A percentile compares a stretch with the other conserved stretches of the same genome.
These are phyloP conservation scores for Turdus rufiventris DNA, from an alignment of 2,113 vertebrate genomes.

Conservation along the genomic window DNA sequence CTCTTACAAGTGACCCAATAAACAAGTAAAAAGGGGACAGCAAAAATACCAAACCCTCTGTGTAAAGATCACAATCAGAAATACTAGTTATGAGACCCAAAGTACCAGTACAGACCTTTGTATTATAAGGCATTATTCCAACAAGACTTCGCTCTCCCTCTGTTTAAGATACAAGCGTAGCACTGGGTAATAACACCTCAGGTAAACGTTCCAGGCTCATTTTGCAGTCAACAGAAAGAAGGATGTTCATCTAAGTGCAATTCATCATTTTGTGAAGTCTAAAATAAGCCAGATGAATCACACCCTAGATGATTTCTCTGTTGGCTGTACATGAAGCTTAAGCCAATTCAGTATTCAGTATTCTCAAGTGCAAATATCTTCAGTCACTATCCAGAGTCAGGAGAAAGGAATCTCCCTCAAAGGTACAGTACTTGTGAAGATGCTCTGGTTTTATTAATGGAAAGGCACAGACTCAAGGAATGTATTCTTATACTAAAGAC, in stretches of 20 bases:
- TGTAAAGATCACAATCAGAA: not conserved
- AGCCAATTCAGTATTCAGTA: not conserved
- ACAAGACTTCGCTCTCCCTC: not conserved
- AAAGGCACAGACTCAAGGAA: not conserved
- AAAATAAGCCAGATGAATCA: not conserved
- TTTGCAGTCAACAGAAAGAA: not conserved
- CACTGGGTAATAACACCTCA: not conserved
- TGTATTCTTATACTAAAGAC: not conserved
- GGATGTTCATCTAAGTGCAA: conserved; percentile 6
- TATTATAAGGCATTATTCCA: not conserved
- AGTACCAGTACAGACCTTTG: not conserved
- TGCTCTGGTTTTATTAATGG: not conserved
- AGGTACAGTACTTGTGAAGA: not conserved
- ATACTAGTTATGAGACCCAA: not conserved
- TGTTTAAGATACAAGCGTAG: not conserved
- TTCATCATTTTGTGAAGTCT: conserved; percentile 17
- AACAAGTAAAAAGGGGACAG: not conserved
- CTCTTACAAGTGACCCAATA: not conserved
- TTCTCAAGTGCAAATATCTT: not conserved
- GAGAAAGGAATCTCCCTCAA: not conserved
- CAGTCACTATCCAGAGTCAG: not conserved
- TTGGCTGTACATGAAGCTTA: not conserved
- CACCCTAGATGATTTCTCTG: not conserved
- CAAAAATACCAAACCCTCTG: not conserved
- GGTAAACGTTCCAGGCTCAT: not conserved